phyloP scores from a whole-genome alignment of 2,888 invertebrate genomes.

The Choristoneura rosaceana region DNA sequence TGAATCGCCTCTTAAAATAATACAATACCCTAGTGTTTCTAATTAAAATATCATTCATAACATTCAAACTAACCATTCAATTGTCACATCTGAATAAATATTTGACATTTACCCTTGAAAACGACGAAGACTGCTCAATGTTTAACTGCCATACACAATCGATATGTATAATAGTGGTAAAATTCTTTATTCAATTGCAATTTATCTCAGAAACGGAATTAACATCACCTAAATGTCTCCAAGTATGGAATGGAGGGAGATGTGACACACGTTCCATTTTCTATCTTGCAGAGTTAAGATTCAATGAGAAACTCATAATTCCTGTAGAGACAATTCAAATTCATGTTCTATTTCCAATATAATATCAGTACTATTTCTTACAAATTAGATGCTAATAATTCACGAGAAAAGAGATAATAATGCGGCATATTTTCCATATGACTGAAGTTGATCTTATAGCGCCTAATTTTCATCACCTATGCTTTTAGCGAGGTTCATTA shows the following conservation, averaged over 20 bases:
- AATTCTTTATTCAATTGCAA: not conserved
- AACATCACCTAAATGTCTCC: not conserved
- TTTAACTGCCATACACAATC: not conserved
- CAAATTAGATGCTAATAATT: not conserved
- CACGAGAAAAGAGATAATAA: not conserved
- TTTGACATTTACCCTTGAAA: conserved; percentile 1
- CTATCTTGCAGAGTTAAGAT: conserved; percentile 1
- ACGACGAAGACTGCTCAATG: not conserved
- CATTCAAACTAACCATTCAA: conserved; percentile 35
- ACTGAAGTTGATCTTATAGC: not conserved
- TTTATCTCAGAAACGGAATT: not conserved
- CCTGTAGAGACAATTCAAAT: conserved; percentile 7
- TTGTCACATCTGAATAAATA: conserved; percentile 29
- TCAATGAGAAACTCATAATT: conserved; percentile 19
- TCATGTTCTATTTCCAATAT: conserved; percentile 1
- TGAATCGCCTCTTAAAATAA: conserved; percentile 47
- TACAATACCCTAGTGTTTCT: conserved; percentile 43
- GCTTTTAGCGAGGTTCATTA: not conserved
- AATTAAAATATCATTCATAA: conserved; percentile 34
- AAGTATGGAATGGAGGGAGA: not conserved
- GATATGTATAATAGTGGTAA: not conserved
- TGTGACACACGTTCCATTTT: conserved; percentile 1
- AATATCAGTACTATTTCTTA: not conserved
- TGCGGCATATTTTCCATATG: not conserved
- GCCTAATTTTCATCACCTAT: not conserved